Evolutionary conservation across 37 sponge, comb jelly and placozoan genomes (phyloP), one percentile per base, ranked within the genome.

Genomic region (Axinella damicornis): DNA sequence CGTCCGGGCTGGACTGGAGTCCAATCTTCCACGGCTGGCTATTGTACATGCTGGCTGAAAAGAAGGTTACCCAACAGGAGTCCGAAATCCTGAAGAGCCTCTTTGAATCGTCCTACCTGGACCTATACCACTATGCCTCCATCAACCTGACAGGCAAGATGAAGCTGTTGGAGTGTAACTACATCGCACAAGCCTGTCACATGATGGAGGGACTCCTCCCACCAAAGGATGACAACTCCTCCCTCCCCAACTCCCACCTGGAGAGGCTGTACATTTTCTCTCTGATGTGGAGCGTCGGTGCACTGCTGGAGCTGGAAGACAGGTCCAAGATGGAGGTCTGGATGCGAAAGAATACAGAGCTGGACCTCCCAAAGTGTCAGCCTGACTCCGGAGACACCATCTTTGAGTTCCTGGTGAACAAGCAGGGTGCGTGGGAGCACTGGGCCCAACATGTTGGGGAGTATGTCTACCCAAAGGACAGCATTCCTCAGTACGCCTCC

Each of bases 221-320:
- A 19, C 73, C 41, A 13, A 85, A 93, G 55, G 95, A 98, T 13
- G 95, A 94, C 5, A 95, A 79, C 71, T 24, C 59, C 32, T 88
- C 93, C 0, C 85, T 95, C 39, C 32, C 78, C 19, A 74, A 59
- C 28, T 22, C 53, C 1, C 87, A 93, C 66, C 83, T 99, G 17
- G 97, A 95, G 21, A 95, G 83, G 76, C 81, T 97, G 53, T 99
- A 95, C 79, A 89, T 97, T 46, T 99, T 99, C 58, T 76, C 94
- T 36, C 35, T 99, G 27, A 95, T 99, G 99, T 99, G 99, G 99
- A 94, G 95, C 68, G 62, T 99, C 38, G 99, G 99, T 28, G 99
- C 98, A 0, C 74, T 93, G 21, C 84, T 95, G 27, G 99, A 99
- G 86, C 83, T 99, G 61, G 96, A 93, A 27, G 94, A 97, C 77